Evolutionary conservation across 1,140 invertebrate species (phyloP), one percentile per base, ranked within the genome.

Genomic region (Luehdorfia chinensis): DNA sequence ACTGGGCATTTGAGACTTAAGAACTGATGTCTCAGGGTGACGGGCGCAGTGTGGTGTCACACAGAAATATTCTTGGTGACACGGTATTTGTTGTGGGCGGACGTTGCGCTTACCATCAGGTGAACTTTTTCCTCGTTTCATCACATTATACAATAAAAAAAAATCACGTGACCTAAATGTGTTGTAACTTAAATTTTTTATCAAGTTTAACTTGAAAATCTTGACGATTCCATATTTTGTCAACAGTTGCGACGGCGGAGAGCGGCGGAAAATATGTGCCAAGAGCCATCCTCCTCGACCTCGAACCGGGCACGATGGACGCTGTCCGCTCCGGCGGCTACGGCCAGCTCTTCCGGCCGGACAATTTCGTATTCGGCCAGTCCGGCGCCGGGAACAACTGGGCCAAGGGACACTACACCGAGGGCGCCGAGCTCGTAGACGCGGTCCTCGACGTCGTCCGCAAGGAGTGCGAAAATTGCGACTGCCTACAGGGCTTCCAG

Each of bases 291-390:
- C 88, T 96, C 27, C 90, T 95, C 44, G 94, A 96, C 80, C 78
- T 95, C 93, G 47, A 93, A 92, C 19, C 95, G 3, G 96, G 97
- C 84, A 97, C 97, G 84, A 97, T 96, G 75, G 93, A 97, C 30
- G 95, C 96, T 66, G 94, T 94, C 27, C 92, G 94, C 60, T 92
- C 90, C 49, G 92, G 92, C 25, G 90, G 90, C 11, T 78, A 72
- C 46, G 92, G 92, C 8, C 96, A 96, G 37, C 68, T 81, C 81
- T 96, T 97, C 87, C 96, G 95, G 92, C 95, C 95, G 21, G 77
- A 81, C 64, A 81, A 78, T 69, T 80, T 77, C 62, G 76, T 80
- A 1, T 80, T 77, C 68, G 76, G 76, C 21, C 76, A 80, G 55
- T 74, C 69, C 41, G 75, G 75, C 53, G 75, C 72, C 52, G 75